Evolutionary conservation across 2,888 invertebrate genomes (phyloP).

Genomic region (Aphidoletes aphidimyza): DNA sequence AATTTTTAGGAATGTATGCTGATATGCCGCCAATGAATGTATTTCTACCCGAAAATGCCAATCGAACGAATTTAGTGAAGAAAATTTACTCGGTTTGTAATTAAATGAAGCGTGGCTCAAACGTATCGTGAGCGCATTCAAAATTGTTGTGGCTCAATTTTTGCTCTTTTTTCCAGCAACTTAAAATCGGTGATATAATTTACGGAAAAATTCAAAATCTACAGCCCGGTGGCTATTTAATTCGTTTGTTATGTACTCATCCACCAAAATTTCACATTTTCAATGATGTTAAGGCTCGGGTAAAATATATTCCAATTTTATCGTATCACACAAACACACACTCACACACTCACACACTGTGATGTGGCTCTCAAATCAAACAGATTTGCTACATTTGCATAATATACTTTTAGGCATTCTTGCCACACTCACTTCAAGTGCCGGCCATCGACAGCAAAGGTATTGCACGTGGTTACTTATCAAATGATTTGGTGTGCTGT

Average conservation of each 20-base stretch:
- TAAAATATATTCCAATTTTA: conserved; percentile 64
- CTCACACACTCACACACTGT: too few relatives aligned
- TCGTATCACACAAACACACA: background rate
- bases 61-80: conserved; percentile 79
- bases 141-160: background rate
- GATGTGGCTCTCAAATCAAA: too few relatives aligned
- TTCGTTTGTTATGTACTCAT: conserved; percentile 86
- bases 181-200: conserved; percentile 75
- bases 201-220: conserved; percentile 82
- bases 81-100: conserved; percentile 83
- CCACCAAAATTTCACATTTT: conserved; percentile 82
- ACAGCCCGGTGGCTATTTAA: conserved; percentile 77
- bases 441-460: conserved; percentile 83
- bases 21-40: conserved; percentile 89
- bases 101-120: background rate
- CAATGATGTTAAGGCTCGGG: conserved; percentile 88
- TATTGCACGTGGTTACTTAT: conserved; percentile 80
- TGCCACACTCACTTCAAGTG: conserved; percentile 77
- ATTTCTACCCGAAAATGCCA: conserved; percentile 76
- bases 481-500: conserved; percentile 87
- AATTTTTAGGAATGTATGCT: conserved; percentile 77
- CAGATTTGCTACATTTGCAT: background rate
- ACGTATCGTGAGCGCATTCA: background rate
- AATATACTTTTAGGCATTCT: conserved; percentile 69
- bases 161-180: conserved; percentile 18